Conservation (phyloP, 2,113 vertebrate species). For the Otus sunia region DNA sequence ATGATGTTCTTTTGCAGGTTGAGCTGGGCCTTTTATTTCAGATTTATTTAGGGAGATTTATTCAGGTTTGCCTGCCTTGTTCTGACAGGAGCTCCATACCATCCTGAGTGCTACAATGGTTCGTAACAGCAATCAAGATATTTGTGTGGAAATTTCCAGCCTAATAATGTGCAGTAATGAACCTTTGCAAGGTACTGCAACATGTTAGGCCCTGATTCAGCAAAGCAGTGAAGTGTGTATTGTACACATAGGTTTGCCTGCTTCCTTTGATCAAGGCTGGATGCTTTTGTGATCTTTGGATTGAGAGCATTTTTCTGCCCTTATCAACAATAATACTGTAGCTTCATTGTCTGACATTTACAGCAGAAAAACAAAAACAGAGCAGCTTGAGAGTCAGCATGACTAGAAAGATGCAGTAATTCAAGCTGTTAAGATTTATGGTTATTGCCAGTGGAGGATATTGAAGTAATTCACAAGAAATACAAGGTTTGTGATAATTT, state of each 20-base stretch:
- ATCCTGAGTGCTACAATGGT: not conserved
- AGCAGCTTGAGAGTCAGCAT: conserved; percentile 49
- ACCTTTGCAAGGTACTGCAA: not conserved
- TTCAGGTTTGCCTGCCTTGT: not conserved
- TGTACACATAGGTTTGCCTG: not conserved
- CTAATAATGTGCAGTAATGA: not conserved
- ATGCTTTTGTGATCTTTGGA: not conserved
- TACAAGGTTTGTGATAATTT: not conserved
- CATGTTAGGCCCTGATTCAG: not conserved
- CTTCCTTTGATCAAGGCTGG: not conserved
- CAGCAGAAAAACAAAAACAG: conserved; percentile 28
- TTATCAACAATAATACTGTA: not conserved
- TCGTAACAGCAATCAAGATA: not conserved
- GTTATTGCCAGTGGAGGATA: not conserved
- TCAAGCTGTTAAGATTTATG: conserved; percentile 51
- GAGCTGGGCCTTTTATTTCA: not conserved
- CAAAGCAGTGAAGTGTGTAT: not conserved
- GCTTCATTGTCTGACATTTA: conserved; percentile 11
- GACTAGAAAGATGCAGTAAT: conserved; percentile 5
- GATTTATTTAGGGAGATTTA: not conserved
- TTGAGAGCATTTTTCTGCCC: not conserved
- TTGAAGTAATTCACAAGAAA: not conserved
- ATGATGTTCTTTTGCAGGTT: not conserved
- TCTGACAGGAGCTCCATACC: not conserved
- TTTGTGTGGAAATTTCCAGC: not conserved